Base-by-base conservation (phyloP, 2,797 vertebrate genomes). In the Fratercula arctica region DNA sequence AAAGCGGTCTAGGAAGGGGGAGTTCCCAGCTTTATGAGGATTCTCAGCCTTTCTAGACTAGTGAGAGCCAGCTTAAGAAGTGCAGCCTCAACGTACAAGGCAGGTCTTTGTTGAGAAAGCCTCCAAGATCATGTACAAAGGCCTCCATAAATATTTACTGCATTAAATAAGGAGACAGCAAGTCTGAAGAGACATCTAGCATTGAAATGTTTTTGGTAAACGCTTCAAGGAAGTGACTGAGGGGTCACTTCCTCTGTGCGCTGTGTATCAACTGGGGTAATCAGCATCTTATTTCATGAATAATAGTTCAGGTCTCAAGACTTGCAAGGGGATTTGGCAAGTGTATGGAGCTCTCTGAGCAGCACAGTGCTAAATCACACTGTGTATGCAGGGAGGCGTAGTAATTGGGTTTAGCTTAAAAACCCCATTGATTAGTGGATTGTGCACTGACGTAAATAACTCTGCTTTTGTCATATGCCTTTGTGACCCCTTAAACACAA, bases 71-170 rank as follows among this genome's bases (percentile, higher is more conserved):
- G 69, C 35, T 88, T 75, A 54, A 69, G 37, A 76, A 63, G 76
- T 31, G 43, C 41, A 84, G 37, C 24, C 24, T 88, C 81, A 87
- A 82, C 0, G 1, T 67, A 85, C 46, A 90, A 90, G n/a, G 59
- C 39, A 77, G 31, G n/a, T 63, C 77, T 92, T 90, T 79, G 88
- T 66, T 16, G 63, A 45, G 31, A 45, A 24, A 45, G 29, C 31
- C 21, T 45, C 63, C 63, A 12, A 66, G 43, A 24, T 66, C 41
- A 45, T 24, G 63, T 66, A 33, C 26, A 77, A 78, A 77, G 57
- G 23, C 18, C 35, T 69, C 70, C 16, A 7, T 75, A 92, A 94
- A 70, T 88, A 87, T 72, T 93, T 92, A 43, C 37, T 41, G 16
- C 6, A 5, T 60, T 68, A 54, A n/a, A 3, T 29, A 61, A 87